Evolutionary conservation across 2,888 invertebrate genomes (phyloP).

Genomic region (Caenorhabditis angaria): DNA sequence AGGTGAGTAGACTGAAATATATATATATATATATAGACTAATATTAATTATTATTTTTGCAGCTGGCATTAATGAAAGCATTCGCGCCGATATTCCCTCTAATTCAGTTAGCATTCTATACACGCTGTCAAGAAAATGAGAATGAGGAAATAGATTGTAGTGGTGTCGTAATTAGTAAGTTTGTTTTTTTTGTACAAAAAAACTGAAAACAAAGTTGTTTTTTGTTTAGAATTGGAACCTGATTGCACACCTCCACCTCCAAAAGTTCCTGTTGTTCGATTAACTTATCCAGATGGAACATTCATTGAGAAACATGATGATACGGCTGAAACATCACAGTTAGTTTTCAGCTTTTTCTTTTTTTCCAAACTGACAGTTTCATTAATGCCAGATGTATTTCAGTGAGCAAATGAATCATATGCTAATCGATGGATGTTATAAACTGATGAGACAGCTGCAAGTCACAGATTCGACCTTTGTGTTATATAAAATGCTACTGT

Average conservation of each 20-base stretch:
- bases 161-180: conserved; percentile 27
- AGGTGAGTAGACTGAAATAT: conserved; percentile 36
- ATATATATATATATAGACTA: too few species aligned
- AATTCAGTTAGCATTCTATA: conserved; percentile 58
- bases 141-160: conserved; percentile 19
- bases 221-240: conserved; percentile 47
- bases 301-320: conserved; percentile 49
- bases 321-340: conserved; percentile 35
- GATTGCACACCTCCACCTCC: conserved; percentile 43
- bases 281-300: conserved; percentile 61
- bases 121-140: conserved; percentile 40
- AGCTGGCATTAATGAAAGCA: conserved; percentile 60
- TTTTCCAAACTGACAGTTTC: background rate
- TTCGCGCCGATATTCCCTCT: conserved; percentile 57
- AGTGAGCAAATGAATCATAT: conserved; percentile 59
- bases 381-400: conserved; percentile 3
- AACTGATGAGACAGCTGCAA: conserved; percentile 50
- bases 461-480: conserved; percentile 56
- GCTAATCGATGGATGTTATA: conserved; percentile 57
- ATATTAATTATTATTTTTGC: conserved; percentile 19
- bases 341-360: conserved; percentile 6
- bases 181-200: too few species aligned
- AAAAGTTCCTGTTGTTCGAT: conserved; percentile 22
- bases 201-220: background rate
- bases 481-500: conserved; percentile 58